Evolutionary conservation across 2,113 vertebrate species (phyloP).

Genomic region (Myodes glareolus): DNA sequence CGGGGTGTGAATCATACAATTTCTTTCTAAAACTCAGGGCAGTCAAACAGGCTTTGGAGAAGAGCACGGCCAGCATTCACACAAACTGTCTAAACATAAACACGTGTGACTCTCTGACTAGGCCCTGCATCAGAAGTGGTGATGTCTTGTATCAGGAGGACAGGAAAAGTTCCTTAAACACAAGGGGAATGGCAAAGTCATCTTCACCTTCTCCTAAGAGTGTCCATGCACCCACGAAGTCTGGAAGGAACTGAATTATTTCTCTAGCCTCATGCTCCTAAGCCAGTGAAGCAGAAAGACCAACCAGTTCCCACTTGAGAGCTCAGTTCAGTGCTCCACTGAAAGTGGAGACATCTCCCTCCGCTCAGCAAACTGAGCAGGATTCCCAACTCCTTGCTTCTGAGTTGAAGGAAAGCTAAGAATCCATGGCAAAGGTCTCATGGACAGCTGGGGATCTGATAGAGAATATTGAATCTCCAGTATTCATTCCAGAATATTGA

Average conservation of each 20-base stretch:
- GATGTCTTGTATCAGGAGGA: not conserved
- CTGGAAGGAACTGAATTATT: not conserved
- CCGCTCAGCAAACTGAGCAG: not conserved
- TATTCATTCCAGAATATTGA: not conserved
- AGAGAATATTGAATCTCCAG: not conserved
- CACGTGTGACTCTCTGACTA: not conserved
- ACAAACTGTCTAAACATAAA: not conserved
- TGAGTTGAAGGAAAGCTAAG: not conserved
- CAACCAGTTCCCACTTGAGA: not conserved
- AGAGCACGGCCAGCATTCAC: not conserved
- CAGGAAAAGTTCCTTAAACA: not conserved
- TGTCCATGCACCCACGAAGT: not conserved
- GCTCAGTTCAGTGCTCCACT: not conserved
- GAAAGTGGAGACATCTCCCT: not conserved
- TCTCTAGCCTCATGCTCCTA: not conserved
- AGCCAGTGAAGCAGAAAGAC: not conserved
- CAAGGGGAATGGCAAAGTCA: not conserved
- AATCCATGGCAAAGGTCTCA: not conserved
- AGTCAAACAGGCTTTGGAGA: not conserved
- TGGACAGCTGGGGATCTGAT: not conserved
- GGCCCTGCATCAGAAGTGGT: not conserved
- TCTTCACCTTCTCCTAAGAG: not conserved
- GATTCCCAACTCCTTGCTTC: not conserved
- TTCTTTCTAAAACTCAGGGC: slow-evolving; percentile 23
- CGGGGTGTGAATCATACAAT: not conserved